phyloP scores from a whole-genome alignment of 2,113 vertebrate genomes.

The Takifugu flavidus region DNA sequence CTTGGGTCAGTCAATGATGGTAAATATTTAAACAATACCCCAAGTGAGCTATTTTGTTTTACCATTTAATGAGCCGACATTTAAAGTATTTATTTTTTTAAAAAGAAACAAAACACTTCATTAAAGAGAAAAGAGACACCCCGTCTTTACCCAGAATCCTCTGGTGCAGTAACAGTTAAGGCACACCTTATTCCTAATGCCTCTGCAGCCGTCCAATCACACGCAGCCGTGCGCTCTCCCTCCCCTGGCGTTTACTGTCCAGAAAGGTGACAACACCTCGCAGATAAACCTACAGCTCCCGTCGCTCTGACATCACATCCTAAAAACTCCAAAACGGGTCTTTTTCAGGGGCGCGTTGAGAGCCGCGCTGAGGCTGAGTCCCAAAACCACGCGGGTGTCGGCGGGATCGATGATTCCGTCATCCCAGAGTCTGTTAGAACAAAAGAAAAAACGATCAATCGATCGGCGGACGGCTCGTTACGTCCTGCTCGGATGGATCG shows the following conservation, averaged over 20 bases:
- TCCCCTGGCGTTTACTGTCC: not conserved
- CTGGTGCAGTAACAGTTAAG: conserved; percentile 41
- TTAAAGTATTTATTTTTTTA: conserved; percentile 19
- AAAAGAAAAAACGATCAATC: conserved; percentile 16
- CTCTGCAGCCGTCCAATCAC: conserved; percentile 12
- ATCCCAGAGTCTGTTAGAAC: conserved; percentile 87
- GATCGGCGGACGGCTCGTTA: conserved; percentile 3
- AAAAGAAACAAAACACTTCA: not conserved
- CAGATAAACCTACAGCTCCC: conserved; percentile 13
- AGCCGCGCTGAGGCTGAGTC: conserved; percentile 89
- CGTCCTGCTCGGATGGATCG: conserved; percentile 4
- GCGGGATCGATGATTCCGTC: conserved; percentile 96
- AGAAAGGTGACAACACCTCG: conserved; percentile 5
- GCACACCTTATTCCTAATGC: conserved; percentile 35
- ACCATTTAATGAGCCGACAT: conserved; percentile 25
- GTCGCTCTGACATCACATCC: conserved; percentile 80
- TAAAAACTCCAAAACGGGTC: conserved; percentile 90
- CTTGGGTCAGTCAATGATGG: not conserved
- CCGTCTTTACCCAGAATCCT: conserved; percentile 20
- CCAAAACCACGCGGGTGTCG: conserved; percentile 91
- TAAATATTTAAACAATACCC: conserved; percentile 50
- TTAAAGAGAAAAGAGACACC: not conserved
- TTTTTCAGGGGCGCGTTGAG: conserved; percentile 87
- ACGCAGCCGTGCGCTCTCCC: not conserved
- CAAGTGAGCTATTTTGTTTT: conserved; percentile 33